These are phyloP conservation scores for Bimastos eiseni DNA, from an alignment of 2,888 invertebrate species.

Conservation along the genomic window DNA sequence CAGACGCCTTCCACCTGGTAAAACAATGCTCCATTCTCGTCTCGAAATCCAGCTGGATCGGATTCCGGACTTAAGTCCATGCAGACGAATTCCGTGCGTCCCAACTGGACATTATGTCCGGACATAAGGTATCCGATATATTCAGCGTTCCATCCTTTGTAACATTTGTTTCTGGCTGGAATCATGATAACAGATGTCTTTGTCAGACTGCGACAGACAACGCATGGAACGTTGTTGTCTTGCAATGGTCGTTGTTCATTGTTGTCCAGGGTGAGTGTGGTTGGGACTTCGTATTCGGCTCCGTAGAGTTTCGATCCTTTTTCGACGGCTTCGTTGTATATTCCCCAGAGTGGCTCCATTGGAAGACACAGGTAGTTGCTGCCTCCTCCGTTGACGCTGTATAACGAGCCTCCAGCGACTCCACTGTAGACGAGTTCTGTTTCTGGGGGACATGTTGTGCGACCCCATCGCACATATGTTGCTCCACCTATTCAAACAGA, in stretches of 20 bases:
- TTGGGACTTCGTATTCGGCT: slow-evolving; percentile 34
- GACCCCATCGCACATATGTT: background rate
- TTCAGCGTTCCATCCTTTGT: background rate
- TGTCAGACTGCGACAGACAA: slow-evolving; percentile 37
- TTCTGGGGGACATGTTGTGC: background rate
- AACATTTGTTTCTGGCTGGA: slow-evolving; percentile 10
- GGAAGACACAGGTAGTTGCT: slow-evolving; percentile 40
- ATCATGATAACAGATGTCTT: background rate
- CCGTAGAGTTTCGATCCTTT: slow-evolving; percentile 32
- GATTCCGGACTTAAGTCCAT: slow-evolving; percentile 44
- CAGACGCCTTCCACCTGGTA: slow-evolving; percentile 41
- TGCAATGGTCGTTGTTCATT: background rate
- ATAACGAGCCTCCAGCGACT: slow-evolving; percentile 22
- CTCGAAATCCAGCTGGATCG: slow-evolving; percentile 36
- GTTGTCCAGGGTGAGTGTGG: background rate
- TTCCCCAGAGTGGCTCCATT: slow-evolving; percentile 32
- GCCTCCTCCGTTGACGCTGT: slow-evolving; percentile 30
- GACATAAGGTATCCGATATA: slow-evolving; percentile 40
- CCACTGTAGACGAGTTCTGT: background rate
- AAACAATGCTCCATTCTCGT: slow-evolving; percentile 36
- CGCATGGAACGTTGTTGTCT: slow-evolving; percentile 43
- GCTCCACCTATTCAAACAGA: background rate
- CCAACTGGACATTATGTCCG: slow-evolving; percentile 16
- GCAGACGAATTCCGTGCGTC: slow-evolving; percentile 36
- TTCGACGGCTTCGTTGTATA: background rate